Evolutionary conservation across 2,888 invertebrate species (phyloP).

Genomic region (Drosophila ochracea): DNA sequence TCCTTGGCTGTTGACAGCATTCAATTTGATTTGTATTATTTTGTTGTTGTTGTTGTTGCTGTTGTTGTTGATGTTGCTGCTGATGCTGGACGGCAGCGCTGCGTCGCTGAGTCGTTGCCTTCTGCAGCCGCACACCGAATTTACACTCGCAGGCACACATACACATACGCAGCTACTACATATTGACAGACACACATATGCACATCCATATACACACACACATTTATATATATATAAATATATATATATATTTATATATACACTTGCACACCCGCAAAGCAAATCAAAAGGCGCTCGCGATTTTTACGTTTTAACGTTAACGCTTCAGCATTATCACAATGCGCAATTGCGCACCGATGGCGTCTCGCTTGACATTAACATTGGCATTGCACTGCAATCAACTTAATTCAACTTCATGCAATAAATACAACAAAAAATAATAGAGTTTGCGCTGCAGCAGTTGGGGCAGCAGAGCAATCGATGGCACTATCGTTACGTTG

Average conservation of each 20-base stretch:
- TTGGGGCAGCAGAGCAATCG: conserved; percentile 57
- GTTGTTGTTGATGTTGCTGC: conserved; percentile 35
- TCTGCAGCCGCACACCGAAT: conserved; percentile 66
- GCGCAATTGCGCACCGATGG: conserved; percentile 45
- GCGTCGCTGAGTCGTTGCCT: conserved; percentile 61
- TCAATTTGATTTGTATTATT: conserved; percentile 40
- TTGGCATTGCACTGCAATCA: conserved; percentile 61
- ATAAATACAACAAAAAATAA: conserved; percentile 59
- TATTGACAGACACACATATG: conserved; percentile 38
- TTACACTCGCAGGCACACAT: conserved; percentile 64
- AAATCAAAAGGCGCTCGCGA: conserved; percentile 37
- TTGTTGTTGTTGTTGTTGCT: conserved; percentile 25
- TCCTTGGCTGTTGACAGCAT: conserved; percentile 57
- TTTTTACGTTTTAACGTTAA: conserved; percentile 33
- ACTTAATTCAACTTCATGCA: conserved; percentile 64
- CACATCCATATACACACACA: conserved; percentile 56
- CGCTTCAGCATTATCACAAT: conserved; percentile 57
- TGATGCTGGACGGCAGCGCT: conserved; percentile 44
- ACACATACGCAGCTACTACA: conserved; percentile 46
- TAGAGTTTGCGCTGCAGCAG: conserved; percentile 59
- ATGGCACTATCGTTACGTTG: conserved; percentile 56
- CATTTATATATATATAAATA: not conserved
- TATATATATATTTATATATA: conserved; percentile 16
- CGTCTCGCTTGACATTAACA: conserved; percentile 47
- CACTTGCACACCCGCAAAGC: conserved; percentile 59